A percentile compares a stretch with the other conserved stretches of the same genome.
Evolutionary conservation across 2,888 invertebrate species (phyloP).

Genomic region (Drosophila mimetica): DNA sequence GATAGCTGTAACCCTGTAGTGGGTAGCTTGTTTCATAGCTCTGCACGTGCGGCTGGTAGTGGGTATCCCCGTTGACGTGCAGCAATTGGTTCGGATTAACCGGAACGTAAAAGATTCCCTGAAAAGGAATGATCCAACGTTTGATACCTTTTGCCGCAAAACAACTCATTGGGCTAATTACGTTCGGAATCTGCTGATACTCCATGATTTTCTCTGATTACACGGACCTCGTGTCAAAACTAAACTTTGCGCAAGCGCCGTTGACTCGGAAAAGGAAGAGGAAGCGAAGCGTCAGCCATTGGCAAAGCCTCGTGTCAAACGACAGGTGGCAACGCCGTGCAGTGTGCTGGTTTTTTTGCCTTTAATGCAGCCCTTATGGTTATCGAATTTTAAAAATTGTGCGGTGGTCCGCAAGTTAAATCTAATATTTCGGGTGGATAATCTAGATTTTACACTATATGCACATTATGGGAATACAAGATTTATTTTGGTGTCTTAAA

Average conservation of each 20-base stretch:
- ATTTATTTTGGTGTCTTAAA: no score
- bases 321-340: not conserved
- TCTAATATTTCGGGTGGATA: no score
- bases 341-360: not conserved
- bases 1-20: not conserved
- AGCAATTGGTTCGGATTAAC: not conserved
- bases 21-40: not conserved
- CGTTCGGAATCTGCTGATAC: not conserved
- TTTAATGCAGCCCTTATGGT: not conserved
- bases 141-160: not conserved
- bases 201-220: no score
- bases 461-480: no score
- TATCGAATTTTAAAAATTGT: no score
- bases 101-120: not conserved
- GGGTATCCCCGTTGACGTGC: not conserved
- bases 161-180: not conserved
- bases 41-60: not conserved
- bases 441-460: no score
- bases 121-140: not conserved
- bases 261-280: not conserved
- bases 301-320: not conserved
- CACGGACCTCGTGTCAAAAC: rapidly evolving
- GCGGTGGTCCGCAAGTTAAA: no score
- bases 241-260: not conserved
- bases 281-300: not conserved